phyloP scores from a whole-genome alignment of 2,797 vertebrate genomes.

The Ciconia nigra region DNA sequence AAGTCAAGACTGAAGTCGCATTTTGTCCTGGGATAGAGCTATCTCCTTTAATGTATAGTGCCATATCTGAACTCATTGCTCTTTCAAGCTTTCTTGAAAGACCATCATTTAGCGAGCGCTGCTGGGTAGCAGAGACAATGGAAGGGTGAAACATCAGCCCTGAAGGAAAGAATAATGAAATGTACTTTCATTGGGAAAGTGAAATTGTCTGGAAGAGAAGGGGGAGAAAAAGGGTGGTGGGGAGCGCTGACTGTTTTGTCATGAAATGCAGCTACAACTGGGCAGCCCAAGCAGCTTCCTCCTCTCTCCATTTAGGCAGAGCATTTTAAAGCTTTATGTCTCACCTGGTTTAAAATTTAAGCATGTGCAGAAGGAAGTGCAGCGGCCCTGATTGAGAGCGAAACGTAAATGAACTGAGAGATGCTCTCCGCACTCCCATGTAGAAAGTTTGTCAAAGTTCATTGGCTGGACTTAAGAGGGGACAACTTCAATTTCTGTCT shows the following conservation, averaged over 20 bases:
- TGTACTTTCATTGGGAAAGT: not conserved
- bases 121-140: not conserved
- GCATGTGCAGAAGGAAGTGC: not conserved
- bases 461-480: not conserved
- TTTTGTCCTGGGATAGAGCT: not conserved
- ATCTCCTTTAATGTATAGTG: not conserved
- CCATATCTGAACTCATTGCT: not conserved
- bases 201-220: not conserved
- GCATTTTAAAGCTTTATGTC: not conserved
- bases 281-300: not conserved
- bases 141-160: not conserved
- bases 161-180: not conserved
- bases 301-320: not conserved
- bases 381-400: not conserved
- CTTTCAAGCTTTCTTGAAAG: not conserved
- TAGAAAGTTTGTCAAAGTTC: not conserved
- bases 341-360: not conserved
- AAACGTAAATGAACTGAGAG: not conserved
- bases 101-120: not conserved
- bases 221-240: not conserved
- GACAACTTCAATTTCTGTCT: not conserved
- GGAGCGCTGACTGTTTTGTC: not conserved
- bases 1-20: not conserved
- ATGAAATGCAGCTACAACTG: not conserved
- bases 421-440: not conserved